Evolutionary conservation across 2,888 invertebrate species (phyloP).

Genomic region (Cephus pygmeus): DNA sequence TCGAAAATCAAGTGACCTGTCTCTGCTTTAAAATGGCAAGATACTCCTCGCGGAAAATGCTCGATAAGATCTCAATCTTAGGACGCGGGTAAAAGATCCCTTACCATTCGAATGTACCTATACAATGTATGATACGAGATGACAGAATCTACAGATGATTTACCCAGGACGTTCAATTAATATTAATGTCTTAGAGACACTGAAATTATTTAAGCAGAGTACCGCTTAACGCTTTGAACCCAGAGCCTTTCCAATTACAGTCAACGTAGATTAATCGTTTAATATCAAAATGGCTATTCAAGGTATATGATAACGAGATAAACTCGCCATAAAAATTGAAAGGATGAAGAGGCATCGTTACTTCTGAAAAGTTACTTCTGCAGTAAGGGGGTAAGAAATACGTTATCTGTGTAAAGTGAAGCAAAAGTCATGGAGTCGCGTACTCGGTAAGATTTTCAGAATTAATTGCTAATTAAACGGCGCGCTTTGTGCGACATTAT

Average conservation of each 20-base stretch:
- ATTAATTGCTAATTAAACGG: neutral
- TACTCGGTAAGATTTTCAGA: neutral
- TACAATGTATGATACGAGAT: neutral
- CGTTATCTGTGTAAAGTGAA: neutral
- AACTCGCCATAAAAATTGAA: neutral
- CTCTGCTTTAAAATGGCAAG: neutral
- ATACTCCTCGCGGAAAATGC: neutral
- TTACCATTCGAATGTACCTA: neutral
- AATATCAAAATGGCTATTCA: neutral
- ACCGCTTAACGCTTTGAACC: neutral
- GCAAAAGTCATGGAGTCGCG: neutral
- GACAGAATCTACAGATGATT: neutral
- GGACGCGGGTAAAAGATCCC: neutral
- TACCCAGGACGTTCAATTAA: neutral
- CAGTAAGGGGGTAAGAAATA: neutral
- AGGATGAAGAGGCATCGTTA: neutral
- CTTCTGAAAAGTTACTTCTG: neutral
- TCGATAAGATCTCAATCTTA: neutral
- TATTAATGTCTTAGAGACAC: neutral
- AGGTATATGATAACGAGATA: neutral
- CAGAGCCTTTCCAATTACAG: neutral
- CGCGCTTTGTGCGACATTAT: slow-evolving; percentile 1
- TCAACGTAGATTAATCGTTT: neutral
- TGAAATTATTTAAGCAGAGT: neutral
- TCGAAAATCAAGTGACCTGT: neutral